These are phyloP conservation scores for Hycleus cichorii DNA, from an alignment of 1,140 invertebrate genomes.

Conservation along the genomic window DNA sequence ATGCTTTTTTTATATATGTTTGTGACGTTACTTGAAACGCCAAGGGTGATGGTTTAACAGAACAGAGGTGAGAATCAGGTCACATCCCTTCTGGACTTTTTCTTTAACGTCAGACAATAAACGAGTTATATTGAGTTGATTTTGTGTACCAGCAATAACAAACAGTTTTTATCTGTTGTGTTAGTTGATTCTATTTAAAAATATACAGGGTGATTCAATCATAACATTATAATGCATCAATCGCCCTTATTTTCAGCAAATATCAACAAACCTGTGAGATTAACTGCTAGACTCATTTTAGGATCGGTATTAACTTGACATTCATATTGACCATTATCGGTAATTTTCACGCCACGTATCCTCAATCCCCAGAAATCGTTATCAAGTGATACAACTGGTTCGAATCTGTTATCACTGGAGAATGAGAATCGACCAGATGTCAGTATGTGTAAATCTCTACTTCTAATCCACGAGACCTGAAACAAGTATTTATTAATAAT, in stretches of 20 bases:
- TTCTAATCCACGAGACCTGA: constrained; percentile 72
- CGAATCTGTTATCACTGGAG: constrained; percentile 63
- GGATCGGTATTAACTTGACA: constrained; percentile 75
- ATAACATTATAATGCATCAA: neutral
- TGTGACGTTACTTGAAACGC: too few relatives aligned
- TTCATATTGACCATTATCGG: constrained; percentile 67
- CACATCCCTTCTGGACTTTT: too few relatives aligned
- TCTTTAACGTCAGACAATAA: too few relatives aligned
- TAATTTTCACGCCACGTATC: constrained; percentile 53
- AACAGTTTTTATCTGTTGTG: too few relatives aligned
- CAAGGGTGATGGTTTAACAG: too few relatives aligned
- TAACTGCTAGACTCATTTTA: constrained; percentile 64
- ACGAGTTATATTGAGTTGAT: too few relatives aligned
- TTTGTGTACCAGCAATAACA: too few relatives aligned
- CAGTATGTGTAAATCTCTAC: constrained; percentile 65
- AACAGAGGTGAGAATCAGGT: too few relatives aligned
- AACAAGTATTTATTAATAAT: constrained; percentile 18
- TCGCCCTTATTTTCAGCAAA: too few relatives aligned
- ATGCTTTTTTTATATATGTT: too few relatives aligned
- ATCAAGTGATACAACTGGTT: constrained; percentile 47
- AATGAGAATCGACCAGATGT: constrained; percentile 61
- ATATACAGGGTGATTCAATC: too few relatives aligned
- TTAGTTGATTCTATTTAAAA: too few relatives aligned
- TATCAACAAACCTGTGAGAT: constrained; percentile 43
- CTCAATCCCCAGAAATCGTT: constrained; percentile 58